phyloP scores from a whole-genome alignment of 1,140 invertebrate genomes.

The Mesaphorura yosii region DNA sequence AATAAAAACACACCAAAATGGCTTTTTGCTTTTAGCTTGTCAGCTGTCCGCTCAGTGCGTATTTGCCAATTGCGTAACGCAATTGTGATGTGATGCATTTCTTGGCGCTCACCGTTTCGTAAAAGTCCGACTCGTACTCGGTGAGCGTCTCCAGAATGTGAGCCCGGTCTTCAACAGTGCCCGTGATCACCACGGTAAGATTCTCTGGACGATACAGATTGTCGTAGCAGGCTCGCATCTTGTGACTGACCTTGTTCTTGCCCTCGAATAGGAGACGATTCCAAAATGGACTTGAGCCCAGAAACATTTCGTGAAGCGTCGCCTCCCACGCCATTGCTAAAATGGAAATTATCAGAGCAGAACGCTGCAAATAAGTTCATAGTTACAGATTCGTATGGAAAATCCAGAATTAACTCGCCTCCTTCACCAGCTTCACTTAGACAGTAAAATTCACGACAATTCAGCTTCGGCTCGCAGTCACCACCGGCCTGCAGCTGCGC shows the following conservation, averaged over 20 bases:
- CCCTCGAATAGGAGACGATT: conserved; percentile 19
- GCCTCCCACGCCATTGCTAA: conserved; percentile 30
- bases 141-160: conserved; percentile 17
- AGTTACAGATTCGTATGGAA: background rate
- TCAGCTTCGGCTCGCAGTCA: conserved; percentile 4
- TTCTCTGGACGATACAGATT: conserved; percentile 27
- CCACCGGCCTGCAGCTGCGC: background rate
- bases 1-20: too few relatives aligned
- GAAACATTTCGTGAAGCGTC: conserved; percentile 28
- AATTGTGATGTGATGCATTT: background rate
- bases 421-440: conserved; percentile 29
- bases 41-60: too few relatives aligned
- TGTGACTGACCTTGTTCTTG: conserved; percentile 3
- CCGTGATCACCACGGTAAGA: conserved; percentile 23
- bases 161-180: conserved; percentile 12
- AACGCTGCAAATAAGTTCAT: background rate
- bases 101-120: conserved; percentile 9
- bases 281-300: conserved; percentile 14
- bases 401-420: too few relatives aligned
- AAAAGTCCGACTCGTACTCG: conserved; percentile 24
- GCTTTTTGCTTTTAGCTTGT: too few relatives aligned
- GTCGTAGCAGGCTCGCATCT: conserved; percentile 27
- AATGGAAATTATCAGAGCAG: too few relatives aligned
- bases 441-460: conserved; percentile 15
- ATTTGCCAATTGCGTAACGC: too few relatives aligned